These are phyloP conservation scores for Cheilinus undulatus DNA, from an alignment of 2,113 vertebrate species.

Conservation along the genomic window DNA sequence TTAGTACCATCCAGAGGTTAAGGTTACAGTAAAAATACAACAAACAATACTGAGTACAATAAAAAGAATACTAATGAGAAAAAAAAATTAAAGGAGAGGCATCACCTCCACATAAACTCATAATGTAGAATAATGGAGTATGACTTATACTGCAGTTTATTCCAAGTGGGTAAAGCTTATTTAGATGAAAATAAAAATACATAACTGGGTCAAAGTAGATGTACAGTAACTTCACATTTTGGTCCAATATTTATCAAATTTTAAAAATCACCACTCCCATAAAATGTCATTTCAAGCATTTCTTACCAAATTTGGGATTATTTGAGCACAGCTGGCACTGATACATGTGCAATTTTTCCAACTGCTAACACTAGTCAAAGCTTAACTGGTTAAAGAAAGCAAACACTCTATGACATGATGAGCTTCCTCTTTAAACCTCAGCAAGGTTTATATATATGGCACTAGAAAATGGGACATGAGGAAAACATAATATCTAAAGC, in stretches of 20 bases:
- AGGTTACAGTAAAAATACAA: conserved; percentile 79
- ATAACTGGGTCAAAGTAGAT: conserved; percentile 59
- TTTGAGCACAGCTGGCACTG: conserved; percentile 43
- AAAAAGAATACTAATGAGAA: conserved; percentile 61
- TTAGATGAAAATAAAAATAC: conserved; percentile 37
- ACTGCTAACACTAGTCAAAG: conserved; percentile 40
- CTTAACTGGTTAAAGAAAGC: conserved; percentile 40
- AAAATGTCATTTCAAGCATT: conserved; percentile 31
- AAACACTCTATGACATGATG: conserved; percentile 26
- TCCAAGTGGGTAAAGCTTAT: conserved; percentile 78
- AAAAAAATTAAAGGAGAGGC: conserved; percentile 37
- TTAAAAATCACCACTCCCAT: conserved; percentile 47
- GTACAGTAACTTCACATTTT: conserved; percentile 79
- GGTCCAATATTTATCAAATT: conserved; percentile 68
- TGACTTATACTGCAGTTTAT: conserved; percentile 75
- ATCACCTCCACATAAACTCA: conserved; percentile 53
- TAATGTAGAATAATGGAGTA: conserved; percentile 61
- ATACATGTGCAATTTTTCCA: conserved; percentile 49
- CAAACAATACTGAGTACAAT: conserved; percentile 77
- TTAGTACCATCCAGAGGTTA: conserved; percentile 80
- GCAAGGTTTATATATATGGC: conserved; percentile 65
- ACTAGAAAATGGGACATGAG: conserved; percentile 49
- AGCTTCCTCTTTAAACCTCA: conserved; percentile 44
- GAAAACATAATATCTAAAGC: conserved; percentile 25
- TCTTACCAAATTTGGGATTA: conserved; percentile 42